Evolutionary conservation across 2,113 vertebrate genomes (phyloP), one percentile per base, ranked within the genome.

Genomic region (Phrynosoma platyrhinos): DNA sequence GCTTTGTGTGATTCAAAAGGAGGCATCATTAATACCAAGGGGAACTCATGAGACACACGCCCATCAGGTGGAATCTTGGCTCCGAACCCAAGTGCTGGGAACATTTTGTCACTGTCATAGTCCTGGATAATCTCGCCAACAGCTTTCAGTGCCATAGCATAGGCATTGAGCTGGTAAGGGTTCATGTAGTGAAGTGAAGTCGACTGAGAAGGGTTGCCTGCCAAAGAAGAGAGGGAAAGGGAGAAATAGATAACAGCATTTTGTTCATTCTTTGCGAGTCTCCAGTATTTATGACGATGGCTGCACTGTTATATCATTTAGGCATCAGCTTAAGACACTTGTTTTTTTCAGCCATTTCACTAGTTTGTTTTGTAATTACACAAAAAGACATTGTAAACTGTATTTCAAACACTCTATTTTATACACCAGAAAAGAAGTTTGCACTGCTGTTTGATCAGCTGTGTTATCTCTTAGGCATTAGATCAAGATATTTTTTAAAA

Each of bases 71-170:
- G 98, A 84, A 99, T 96, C 92, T 98, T 99, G 95, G 98, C 98
- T 4, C 98, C 98, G 2, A 99, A 99, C 58, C 98, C 98, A 4
- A 99, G 96, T 23, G 98, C 98, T 0, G 98, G 98, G 91, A 98
- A 99, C 98, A 98, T 98, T 96, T 99, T 99, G 94, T 99, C 98
- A 3, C 98, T 99, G 98, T 98, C 98, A 0, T 99, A 99, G 95
- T 99, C 98, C 95, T 99, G 98, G 93, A 98, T 99, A 95, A 99
- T 98, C 94, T 99, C 98, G 0, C 98, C 98, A 0, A 98, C 98
- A 0, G 98, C 98, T 14, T 97, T 98, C 92, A 99, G 97, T 0
- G 98, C 98, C 98, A 99, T 97, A 32, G 98, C 97, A 0, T 99
- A 99, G 77, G 98, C 98, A 1, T 99, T 99, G 94, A 98, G 97